Conservation (phyloP, 2,797 vertebrate genomes). For the Alfaro cultratus region DNA sequence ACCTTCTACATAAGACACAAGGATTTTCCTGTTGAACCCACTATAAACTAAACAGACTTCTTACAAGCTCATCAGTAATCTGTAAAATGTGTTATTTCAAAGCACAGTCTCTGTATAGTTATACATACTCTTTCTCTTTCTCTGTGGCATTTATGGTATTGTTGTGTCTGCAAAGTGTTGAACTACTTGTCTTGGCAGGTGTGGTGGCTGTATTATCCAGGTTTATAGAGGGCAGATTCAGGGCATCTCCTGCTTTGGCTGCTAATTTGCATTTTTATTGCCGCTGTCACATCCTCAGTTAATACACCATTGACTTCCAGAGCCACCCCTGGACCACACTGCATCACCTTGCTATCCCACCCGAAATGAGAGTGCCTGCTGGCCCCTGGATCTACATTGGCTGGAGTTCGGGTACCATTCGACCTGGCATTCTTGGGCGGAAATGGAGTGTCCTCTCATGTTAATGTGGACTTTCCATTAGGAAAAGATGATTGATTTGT, state of each 20-base stretch:
- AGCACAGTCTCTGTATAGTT: conserved; percentile 9
- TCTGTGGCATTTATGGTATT: conserved; percentile 48
- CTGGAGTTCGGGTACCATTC: conserved; percentile 62
- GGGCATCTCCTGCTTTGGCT: conserved; percentile 74
- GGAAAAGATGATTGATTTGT: conserved; percentile 85
- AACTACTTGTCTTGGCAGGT: conserved; percentile 75
- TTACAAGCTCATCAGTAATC: not conserved
- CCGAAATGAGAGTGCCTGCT: conserved; percentile 71
- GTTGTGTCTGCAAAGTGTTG: conserved; percentile 67
- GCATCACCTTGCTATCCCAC: conserved; percentile 71
- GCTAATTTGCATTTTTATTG: conserved; percentile 88
- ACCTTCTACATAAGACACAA: not conserved
- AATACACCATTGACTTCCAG: conserved; percentile 79
- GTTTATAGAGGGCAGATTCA: conserved; percentile 77
- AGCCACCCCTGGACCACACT: conserved; percentile 70
- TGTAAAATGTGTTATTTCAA: not conserved
- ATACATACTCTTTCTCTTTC: conserved; percentile 9
- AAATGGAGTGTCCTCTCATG: conserved; percentile 83
- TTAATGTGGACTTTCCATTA: conserved; percentile 85
- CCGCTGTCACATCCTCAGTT: conserved; percentile 77
- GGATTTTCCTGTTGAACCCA: not conserved
- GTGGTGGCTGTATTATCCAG: conserved; percentile 78
- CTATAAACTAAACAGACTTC: not conserved
- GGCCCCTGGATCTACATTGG: conserved; percentile 48
- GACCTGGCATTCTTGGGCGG: conserved; percentile 84